These are phyloP conservation scores for Pheosia gnoma DNA, from an alignment of 2,888 invertebrate genomes.

Conservation along the genomic window DNA sequence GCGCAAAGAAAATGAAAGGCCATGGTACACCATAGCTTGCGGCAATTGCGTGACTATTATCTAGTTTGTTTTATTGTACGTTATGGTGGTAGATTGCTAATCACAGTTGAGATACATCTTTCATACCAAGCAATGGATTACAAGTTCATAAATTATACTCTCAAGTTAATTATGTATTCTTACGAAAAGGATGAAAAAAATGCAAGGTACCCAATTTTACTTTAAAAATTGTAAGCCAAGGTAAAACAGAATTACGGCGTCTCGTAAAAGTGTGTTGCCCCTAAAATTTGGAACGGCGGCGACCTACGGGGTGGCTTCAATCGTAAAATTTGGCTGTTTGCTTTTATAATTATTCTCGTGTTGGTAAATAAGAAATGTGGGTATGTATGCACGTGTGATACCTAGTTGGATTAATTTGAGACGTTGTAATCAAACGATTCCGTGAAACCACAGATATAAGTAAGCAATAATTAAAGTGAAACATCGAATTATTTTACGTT, in stretches of 20 bases:
- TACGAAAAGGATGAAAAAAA: neutral
- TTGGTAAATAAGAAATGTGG: neutral
- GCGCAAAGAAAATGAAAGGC: slow-evolving; percentile 28
- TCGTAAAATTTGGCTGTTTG: neutral
- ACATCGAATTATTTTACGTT: too few species aligned
- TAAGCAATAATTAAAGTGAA: too few species aligned
- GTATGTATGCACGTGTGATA: too few species aligned
- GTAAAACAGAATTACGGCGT: neutral
- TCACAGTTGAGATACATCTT: neutral
- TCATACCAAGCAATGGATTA: too few species aligned
- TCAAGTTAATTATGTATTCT: too few species aligned
- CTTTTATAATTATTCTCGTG: slow-evolving; percentile 1
- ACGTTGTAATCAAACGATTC: neutral
- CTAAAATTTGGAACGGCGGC: slow-evolving; percentile 1
- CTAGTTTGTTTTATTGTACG: slow-evolving; percentile 16
- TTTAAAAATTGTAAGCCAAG: neutral
- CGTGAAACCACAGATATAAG: neutral
- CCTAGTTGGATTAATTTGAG: neutral
- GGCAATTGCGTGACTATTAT: slow-evolving; percentile 28
- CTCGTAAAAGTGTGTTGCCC: slow-evolving; percentile 2
- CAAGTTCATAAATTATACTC: too few species aligned
- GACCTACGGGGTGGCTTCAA: neutral
- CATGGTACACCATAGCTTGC: slow-evolving; percentile 12
- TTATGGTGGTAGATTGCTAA: slow-evolving; percentile 1
- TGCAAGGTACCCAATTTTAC: neutral